Evolutionary conservation across 1,140 invertebrate species (phyloP).

Genomic region (Neodiprion pinetum): DNA sequence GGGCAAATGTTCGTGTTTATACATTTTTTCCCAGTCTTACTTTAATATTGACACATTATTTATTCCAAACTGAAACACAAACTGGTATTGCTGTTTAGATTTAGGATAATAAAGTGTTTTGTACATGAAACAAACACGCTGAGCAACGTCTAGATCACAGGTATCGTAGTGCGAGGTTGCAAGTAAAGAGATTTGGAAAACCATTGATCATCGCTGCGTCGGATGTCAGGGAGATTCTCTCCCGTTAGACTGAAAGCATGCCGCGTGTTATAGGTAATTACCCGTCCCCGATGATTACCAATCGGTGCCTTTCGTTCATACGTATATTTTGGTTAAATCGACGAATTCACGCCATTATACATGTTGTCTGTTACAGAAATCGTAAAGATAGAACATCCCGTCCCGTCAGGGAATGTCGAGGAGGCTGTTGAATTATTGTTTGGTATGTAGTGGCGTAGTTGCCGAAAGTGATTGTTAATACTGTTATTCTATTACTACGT

Average conservation of each 20-base stretch:
- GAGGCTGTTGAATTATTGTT: constrained; percentile 28
- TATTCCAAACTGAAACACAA: neutral
- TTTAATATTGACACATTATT: too few species aligned
- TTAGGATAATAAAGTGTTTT: neutral
- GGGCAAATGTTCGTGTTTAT: constrained; percentile 29
- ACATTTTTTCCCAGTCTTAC: too few species aligned
- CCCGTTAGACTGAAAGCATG: too few species aligned
- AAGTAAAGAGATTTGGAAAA: too few species aligned
- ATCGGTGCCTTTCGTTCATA: too few species aligned
- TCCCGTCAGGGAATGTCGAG: constrained; percentile 14
- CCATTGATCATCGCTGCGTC: too few species aligned
- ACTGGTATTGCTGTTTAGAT: neutral
- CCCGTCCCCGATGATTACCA: too few species aligned
- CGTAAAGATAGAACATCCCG: constrained; percentile 37
- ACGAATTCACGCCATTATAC: neutral
- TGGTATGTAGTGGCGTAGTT: constrained; percentile 30
- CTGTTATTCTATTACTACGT: too few species aligned
- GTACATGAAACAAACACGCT: neutral
- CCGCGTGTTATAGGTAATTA: too few species aligned
- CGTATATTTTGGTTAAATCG: too few species aligned
- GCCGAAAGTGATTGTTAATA: neutral
- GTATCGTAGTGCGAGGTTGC: too few species aligned
- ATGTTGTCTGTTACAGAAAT: constrained; percentile 37
- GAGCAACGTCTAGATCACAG: neutral
- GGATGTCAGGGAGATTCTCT: too few species aligned